Conservation (phyloP, 2,888 invertebrate species). For the Hemistola chrysoprasaria region DNA sequence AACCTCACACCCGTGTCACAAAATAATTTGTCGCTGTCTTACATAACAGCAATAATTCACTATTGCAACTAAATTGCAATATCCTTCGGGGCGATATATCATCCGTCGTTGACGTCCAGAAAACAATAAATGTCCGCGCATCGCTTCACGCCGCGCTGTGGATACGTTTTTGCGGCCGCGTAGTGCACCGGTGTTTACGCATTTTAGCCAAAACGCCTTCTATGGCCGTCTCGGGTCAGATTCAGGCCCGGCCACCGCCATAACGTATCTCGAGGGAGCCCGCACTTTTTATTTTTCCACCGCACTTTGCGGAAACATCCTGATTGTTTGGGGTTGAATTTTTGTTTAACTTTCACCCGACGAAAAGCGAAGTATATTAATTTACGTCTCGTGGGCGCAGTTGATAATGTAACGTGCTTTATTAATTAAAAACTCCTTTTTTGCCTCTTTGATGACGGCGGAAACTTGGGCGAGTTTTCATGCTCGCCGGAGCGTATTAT, state of each 20-base stretch:
- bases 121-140: constrained; percentile 40
- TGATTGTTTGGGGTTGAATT: constrained; percentile 32
- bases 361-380: constrained; percentile 30
- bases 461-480: constrained; percentile 24
- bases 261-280: constrained; percentile 46
- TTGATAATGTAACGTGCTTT: constrained; percentile 30
- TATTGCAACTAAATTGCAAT: constrained; percentile 49
- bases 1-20: constrained; percentile 17
- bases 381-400: constrained; percentile 29
- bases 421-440: constrained; percentile 32
- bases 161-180: constrained; percentile 30
- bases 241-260: constrained; percentile 40
- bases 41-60: constrained; percentile 35
- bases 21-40: constrained; percentile 37
- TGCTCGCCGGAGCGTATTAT: constrained; percentile 11
- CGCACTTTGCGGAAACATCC: constrained; percentile 31
- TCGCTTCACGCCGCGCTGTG: constrained; percentile 6
- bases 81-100: constrained; percentile 40
- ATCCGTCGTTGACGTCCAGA: constrained; percentile 33
- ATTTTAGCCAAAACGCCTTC: constrained; percentile 59
- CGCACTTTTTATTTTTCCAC: constrained; percentile 28
- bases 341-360: constrained; percentile 28
- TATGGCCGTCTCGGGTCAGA: constrained; percentile 53
- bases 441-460: constrained; percentile 24
- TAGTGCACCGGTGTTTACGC: constrained; percentile 44